Evolutionary conservation across 2,113 vertebrate genomes (phyloP), one percentile per base, ranked within the genome.

Genomic region (Nesogale talazaci): DNA sequence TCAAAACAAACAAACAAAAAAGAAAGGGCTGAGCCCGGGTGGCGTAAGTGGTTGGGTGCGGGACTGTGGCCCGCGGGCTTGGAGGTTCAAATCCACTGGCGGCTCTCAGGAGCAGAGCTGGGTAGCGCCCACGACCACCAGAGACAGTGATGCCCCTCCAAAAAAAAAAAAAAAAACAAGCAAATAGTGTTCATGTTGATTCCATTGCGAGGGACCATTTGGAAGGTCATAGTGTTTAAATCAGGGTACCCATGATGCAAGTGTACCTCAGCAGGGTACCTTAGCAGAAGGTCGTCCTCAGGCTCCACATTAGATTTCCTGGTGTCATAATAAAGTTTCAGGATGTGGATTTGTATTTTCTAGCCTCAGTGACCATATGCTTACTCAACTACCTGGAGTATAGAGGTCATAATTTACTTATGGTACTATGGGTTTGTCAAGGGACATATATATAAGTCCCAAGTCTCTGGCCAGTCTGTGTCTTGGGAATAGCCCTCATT

Each of bases 401-500:
- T 12, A 93, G 82, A 46, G 25, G 61, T 38, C 83, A 25, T 69
- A 34, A 78, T 79, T 65, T 78, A 57, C 36, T 77, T 85, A 72
- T 25, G 78, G 89, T 79, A 79, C 82, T 38, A 52, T 65, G 34
- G 42, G 40, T 91, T 84, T 27, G 74, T 75, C 74, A 77, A 87
- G 61, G 67, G 42, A 74, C 74, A 59, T 74, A 22, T 74, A 59
- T 74, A 22, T 74, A 63, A 80, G 52, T 81, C 81, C 81, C 29
- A 70, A 83, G 7, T 74, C 36, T 75, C 79, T 89, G 81, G 52
- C 42, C 29, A 72, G 90, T 0, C 38, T 91, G 76, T 92, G 38
- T 83, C 65, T 92, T 88, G 83, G 38, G 72, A 91, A 94, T 77
- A 82, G 46, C 86, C 22, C 52, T 52, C 59, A 81, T 76, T 40